phyloP scores from a whole-genome alignment of 1,140 invertebrate species.

The Drosophila gunungcola region DNA sequence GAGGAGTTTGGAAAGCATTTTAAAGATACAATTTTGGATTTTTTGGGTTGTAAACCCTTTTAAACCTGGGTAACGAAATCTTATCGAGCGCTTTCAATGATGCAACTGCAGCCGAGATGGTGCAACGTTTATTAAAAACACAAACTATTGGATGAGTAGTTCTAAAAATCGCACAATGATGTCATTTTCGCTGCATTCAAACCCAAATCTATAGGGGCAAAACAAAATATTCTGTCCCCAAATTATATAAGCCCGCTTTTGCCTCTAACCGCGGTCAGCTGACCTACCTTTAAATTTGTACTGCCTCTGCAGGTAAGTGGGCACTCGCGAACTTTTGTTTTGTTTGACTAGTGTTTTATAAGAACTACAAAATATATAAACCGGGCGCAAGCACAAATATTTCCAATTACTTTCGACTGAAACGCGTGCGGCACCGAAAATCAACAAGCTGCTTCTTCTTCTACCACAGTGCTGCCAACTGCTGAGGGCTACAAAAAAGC shows the following conservation, averaged over 20 bases:
- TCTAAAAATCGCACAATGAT: constrained; percentile 50
- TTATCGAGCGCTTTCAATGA: background rate
- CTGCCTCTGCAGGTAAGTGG: constrained; percentile 9
- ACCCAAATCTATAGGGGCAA: constrained; percentile 19
- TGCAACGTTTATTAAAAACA: background rate
- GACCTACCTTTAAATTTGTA: constrained; percentile 43
- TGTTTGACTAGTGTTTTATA: constrained; percentile 5
- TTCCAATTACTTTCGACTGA: constrained; percentile 45
- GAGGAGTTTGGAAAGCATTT: no score
- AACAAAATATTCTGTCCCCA: constrained; percentile 41
- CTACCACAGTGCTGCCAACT: constrained; percentile 2
- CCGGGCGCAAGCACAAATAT: constrained; percentile 15
- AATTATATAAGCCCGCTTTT: constrained; percentile 59
- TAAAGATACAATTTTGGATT: no score
- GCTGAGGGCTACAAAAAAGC: background rate
- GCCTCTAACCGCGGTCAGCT: background rate
- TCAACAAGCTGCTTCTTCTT: constrained; percentile 49
- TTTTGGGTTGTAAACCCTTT: background rate
- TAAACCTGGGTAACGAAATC: background rate
- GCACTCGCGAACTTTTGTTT: constrained; percentile 41
- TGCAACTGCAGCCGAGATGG: constrained; percentile 11
- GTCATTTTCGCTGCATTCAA: constrained; percentile 57
- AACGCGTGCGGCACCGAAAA: constrained; percentile 63
- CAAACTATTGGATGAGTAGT: background rate
- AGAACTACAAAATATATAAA: constrained; percentile 55